These are phyloP conservation scores for Drosophila pallidifrons DNA, from an alignment of 1,140 invertebrate genomes.

Conservation along the genomic window DNA sequence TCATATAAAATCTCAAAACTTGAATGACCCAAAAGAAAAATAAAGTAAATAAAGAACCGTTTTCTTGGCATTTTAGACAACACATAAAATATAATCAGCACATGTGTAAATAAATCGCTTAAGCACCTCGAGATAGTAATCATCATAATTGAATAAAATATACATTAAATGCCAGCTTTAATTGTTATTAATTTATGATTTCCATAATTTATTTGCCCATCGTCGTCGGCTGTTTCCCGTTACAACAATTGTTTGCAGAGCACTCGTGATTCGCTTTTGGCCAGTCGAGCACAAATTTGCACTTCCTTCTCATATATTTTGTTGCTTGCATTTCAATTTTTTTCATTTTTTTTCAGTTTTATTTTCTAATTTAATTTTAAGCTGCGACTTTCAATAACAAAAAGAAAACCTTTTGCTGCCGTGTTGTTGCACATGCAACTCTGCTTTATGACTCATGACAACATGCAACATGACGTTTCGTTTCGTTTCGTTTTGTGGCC, in stretches of 20 bases:
- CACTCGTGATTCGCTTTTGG: slow-evolving; percentile 13
- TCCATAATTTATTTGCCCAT: neutral
- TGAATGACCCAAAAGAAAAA: neutral
- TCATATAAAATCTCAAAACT: too few species aligned
- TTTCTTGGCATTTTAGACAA: neutral
- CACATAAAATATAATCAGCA: neutral
- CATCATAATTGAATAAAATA: neutral
- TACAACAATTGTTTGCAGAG: slow-evolving; percentile 7
- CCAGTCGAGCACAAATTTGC: slow-evolving; percentile 6
- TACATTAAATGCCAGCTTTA: neutral
- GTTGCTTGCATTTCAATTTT: slow-evolving; percentile 40
- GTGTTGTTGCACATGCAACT: slow-evolving; percentile 69
- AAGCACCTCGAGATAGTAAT: neutral
- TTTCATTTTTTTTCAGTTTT: slow-evolving; percentile 43
- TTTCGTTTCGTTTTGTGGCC: slow-evolving; percentile 51
- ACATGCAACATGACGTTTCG: slow-evolving; percentile 77
- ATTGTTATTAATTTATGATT: neutral
- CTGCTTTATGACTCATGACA: slow-evolving; percentile 83
- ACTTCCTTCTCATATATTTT: slow-evolving; percentile 47
- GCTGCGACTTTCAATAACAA: slow-evolving; percentile 58
- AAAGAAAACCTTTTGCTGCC: slow-evolving; percentile 32
- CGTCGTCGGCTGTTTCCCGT: neutral
- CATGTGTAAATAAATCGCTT: neutral
- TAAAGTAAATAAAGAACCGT: neutral
- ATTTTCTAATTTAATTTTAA: slow-evolving; percentile 78